A percentile compares a stretch with the other conserved stretches of the same genome.
Conservation (phyloP, 2,113 vertebrate genomes). For the Chionodraco myersi region DNA sequence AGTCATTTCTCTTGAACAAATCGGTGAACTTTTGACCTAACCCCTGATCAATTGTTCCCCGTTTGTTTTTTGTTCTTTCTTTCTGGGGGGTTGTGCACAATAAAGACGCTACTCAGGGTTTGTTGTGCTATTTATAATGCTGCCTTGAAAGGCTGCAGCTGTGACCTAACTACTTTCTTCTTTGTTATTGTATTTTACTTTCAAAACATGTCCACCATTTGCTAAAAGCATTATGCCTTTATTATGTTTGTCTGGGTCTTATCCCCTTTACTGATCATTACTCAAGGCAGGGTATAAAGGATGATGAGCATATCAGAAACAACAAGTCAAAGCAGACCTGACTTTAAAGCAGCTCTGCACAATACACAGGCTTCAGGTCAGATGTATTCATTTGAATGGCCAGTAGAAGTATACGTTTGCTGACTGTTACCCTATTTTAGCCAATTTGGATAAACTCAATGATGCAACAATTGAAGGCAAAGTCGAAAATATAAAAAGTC, state of each 20-base stretch:
- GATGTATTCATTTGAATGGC: neutral
- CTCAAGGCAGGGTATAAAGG: too few relatives aligned
- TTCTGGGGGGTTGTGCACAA: neutral
- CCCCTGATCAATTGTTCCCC: too few relatives aligned
- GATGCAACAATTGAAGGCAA: neutral
- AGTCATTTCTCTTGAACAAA: neutral
- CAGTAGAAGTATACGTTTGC: neutral
- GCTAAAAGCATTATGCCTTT: too few relatives aligned
- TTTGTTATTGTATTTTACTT: neutral
- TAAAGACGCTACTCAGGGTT: neutral
- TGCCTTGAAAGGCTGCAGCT: neutral
- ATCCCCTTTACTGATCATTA: neutral
- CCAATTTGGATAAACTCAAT: neutral
- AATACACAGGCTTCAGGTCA: neutral
- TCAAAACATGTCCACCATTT: neutral
- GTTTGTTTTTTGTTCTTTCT: too few relatives aligned
- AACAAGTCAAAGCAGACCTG: neutral
- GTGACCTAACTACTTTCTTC: neutral
- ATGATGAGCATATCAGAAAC: neutral
- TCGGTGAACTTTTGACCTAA: neutral
- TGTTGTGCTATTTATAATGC: neutral
- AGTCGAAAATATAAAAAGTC: neutral
- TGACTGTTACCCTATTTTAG: neutral
- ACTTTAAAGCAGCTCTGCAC: slow-evolving; percentile 1
- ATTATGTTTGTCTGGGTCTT: too few relatives aligned